phyloP scores from a whole-genome alignment of 1,140 invertebrate species.

The Gryllus bimaculatus region DNA sequence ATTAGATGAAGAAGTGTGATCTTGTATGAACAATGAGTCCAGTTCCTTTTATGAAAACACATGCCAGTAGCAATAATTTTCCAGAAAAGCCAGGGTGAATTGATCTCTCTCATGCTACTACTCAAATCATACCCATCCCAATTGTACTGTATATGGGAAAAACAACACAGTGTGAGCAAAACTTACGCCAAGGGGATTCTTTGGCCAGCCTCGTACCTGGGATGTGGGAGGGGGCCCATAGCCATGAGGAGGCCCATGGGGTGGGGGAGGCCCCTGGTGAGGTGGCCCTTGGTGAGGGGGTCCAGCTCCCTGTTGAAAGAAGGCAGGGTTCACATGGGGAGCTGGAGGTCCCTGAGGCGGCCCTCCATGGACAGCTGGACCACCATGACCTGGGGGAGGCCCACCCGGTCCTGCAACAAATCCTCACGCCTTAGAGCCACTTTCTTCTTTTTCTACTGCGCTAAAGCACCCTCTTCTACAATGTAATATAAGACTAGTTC shows the following conservation, averaged over 20 bases:
- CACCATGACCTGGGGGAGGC: conserved; percentile 47
- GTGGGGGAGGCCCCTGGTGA: conserved; percentile 44
- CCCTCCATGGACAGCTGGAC: conserved; percentile 43
- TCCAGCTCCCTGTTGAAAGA: conserved; percentile 71
- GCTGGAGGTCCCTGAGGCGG: conserved; percentile 60
- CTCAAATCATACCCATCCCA: neutral
- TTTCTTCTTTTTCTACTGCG: no score
- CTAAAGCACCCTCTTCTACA: no score
- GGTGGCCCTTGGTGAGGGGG: conserved; percentile 42
- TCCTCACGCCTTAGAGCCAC: neutral
- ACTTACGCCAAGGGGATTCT: neutral
- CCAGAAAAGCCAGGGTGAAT: no score
- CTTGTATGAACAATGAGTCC: no score
- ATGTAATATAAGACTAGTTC: no score
- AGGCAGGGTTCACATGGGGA: conserved; percentile 92
- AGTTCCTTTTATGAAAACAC: no score
- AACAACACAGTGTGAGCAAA: neutral
- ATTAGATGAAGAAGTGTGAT: no score
- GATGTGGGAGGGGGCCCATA: conserved; percentile 42
- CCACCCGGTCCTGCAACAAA: conserved; percentile 33
- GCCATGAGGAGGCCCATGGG: conserved; percentile 48
- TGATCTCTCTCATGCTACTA: no score
- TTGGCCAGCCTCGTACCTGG: conserved; percentile 21
- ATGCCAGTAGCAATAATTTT: no score
- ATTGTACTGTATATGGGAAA: neutral